Evolutionary conservation across 2,888 invertebrate species (phyloP), one percentile per base, ranked within the genome.

Genomic region (Ophraella communa): DNA sequence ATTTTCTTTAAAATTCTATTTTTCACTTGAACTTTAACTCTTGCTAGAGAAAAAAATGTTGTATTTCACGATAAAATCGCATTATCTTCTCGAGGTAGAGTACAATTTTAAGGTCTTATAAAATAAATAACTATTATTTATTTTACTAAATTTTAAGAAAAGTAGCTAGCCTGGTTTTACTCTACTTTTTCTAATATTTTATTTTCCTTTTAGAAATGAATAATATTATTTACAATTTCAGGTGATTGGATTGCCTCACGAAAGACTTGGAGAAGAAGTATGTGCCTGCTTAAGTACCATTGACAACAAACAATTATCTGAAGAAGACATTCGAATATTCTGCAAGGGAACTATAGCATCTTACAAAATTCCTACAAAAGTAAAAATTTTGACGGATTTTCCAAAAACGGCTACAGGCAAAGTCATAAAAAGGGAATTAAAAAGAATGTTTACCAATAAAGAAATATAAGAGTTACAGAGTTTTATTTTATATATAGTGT

Each of bases 371-470:
- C 96, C 96, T 0, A 87, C 87, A 52, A 86, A 91, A 70, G 77
- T 95, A 3, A 84, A 86, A 70, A 85, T 91, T 71, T 84, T 89
- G 0, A 85, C 89, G 0, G 86, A 87, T 1, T 94, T 91, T 80
- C 95, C 95, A 0, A 89, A 91, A 78, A 96, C 95, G 0, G 84
- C 86, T 0, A 92, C 94, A 0, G 95, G 95, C 3, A 96, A 96
- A 82, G 87, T 94, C 64, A 91, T 93, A 77, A 95, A 94, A 79
- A 89, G 82, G 71, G 84, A 82, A 67, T 76, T 91, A 35, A 56
- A 73, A 4, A 56, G 74, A 58, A 44, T 33, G 18, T 52, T 70
- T 23, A 33, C 47, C 20, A 56, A 60, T 42, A 33, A 52, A 47
- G 30, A 56, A 57, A 27, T 53, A 11, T 5, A 27, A 17, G 27